Evolutionary conservation across 1,140 invertebrate species (phyloP).

Genomic region (Lasioglossum baleicum): DNA sequence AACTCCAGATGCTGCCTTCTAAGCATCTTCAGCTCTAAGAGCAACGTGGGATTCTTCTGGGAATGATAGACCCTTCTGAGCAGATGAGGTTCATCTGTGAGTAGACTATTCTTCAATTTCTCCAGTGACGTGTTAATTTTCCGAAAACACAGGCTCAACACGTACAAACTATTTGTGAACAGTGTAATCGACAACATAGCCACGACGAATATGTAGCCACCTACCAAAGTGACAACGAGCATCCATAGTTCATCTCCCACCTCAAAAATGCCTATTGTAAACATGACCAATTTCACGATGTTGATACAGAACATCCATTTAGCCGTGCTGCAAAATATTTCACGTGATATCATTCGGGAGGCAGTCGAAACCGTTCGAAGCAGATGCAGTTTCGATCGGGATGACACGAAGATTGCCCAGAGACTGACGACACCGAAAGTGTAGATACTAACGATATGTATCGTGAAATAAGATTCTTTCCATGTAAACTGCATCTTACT

Average conservation of each 20-base stretch:
- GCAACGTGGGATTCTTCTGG: slow-evolving; percentile 65
- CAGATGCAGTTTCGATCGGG: slow-evolving; percentile 40
- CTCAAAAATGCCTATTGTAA: slow-evolving; percentile 16
- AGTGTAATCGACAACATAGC: slow-evolving; percentile 58
- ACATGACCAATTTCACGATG: slow-evolving; percentile 7
- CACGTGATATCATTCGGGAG: slow-evolving; percentile 44
- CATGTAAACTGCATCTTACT: slow-evolving; percentile 43
- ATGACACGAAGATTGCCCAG: slow-evolving; percentile 38
- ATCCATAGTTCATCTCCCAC: background rate
- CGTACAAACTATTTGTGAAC: slow-evolving; percentile 63
- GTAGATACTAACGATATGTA: slow-evolving; percentile 57
- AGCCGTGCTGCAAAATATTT: slow-evolving; percentile 47
- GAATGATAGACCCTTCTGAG: slow-evolving; percentile 69
- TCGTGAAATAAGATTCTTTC: no score
- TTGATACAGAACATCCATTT: slow-evolving; percentile 66
- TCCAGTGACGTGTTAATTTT: slow-evolving; percentile 61
- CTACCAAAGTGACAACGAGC: slow-evolving; percentile 4
- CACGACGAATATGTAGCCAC: slow-evolving; percentile 52
- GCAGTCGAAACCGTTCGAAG: slow-evolving; percentile 54
- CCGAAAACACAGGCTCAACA: slow-evolving; percentile 64
- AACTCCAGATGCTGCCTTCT: slow-evolving; percentile 67
- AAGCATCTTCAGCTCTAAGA: slow-evolving; percentile 60
- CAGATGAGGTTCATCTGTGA: slow-evolving; percentile 66
- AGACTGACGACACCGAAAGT: slow-evolving; percentile 44
- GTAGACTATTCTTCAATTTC: slow-evolving; percentile 47